Base-by-base conservation (phyloP, 2,797 vertebrate genomes). In the Diglossa cyanea region DNA sequence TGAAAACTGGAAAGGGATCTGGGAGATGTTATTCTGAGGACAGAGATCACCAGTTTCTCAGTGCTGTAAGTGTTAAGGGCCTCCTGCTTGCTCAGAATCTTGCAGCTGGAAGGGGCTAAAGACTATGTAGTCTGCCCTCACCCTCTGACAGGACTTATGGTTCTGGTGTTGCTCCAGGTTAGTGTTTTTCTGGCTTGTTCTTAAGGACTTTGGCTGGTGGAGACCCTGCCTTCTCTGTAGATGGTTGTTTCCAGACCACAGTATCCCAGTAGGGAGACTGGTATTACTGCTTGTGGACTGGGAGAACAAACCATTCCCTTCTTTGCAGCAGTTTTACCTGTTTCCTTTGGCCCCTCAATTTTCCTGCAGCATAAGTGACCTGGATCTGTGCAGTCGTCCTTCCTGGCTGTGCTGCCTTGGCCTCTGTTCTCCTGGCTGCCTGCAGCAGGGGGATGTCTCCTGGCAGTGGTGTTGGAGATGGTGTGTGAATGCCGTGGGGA, bases 401-500 rank as follows among this genome's bases (percentile, higher is more conserved):
- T 71, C 25, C 48, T n/a, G 62, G 33, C 65, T 11, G 2, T 14
- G 58, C 33, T 81, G 31, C 9, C 33, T 31, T 28, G 54, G 47
- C 33, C 68, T 74, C 45, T 7, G 0, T 51, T 70, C 44, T 72
- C 42, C 53, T 24, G 6, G 4, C 60, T 30, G 57, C 48, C 77
- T 57, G 54, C 63, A 31, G 61, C 26, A 21, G 75, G 18, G 6
- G 7, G 4, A 8, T 33, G 4, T 5, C 70, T 73, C 20, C 20
- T 35, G 18, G 77, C 37, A 9, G 17, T 3, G 17, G 17, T 58
- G 24, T n/a, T 86, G 35, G 17, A 51, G 31, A 3, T 17, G 45
- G 6, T 13, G 7, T 12, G 39, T 1, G 6, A 3, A 4, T 58
- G 47, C 55, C 0, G 0, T 3, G 1, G 35, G 47, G 37, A 10